These are phyloP conservation scores for Mycetomoellerius zeteki DNA, from an alignment of 1,140 invertebrate species.

Conservation along the genomic window DNA sequence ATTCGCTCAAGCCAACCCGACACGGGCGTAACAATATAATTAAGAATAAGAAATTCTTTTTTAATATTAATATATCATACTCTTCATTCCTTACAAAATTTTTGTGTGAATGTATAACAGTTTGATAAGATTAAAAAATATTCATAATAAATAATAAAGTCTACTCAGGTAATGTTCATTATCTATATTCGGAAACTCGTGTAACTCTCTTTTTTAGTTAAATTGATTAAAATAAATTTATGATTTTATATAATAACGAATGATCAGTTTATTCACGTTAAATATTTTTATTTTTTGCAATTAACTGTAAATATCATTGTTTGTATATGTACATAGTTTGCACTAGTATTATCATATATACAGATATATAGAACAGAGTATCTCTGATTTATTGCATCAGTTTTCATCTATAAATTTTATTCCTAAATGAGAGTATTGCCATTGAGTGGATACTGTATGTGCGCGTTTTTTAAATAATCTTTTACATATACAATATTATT, in stretches of 20 bases:
- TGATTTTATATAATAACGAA: not conserved
- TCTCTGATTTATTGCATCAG: slow-evolving; percentile 29
- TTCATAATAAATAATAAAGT: slow-evolving; percentile 33
- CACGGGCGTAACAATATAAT: not conserved
- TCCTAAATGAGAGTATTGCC: slow-evolving; percentile 6
- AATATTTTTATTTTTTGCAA: slow-evolving; percentile 55
- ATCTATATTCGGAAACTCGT: not conserved
- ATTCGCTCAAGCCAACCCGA: too few species aligned
- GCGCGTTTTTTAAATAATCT: not conserved
- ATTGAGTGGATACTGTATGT: not conserved
- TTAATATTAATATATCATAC: slow-evolving; percentile 43
- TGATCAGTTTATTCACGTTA: slow-evolving; percentile 10
- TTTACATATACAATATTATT: not conserved
- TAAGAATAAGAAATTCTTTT: slow-evolving; percentile 53
- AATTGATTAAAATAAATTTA: slow-evolving; percentile 10
- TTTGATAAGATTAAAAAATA: slow-evolving; percentile 28
- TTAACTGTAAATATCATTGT: slow-evolving; percentile 40
- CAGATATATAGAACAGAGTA: slow-evolving; percentile 14
- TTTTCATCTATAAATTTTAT: slow-evolving; percentile 8
- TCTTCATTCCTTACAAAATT: not conserved
- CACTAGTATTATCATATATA: slow-evolving; percentile 20
- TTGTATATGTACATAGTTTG: slow-evolving; percentile 28
- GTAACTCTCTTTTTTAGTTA: not conserved
- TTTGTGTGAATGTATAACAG: slow-evolving; percentile 4
- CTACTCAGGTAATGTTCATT: not conserved